Evolutionary conservation across 2,113 vertebrate species (phyloP), one percentile per base, ranked within the genome.

Genomic region (Rhombomys opimus): DNA sequence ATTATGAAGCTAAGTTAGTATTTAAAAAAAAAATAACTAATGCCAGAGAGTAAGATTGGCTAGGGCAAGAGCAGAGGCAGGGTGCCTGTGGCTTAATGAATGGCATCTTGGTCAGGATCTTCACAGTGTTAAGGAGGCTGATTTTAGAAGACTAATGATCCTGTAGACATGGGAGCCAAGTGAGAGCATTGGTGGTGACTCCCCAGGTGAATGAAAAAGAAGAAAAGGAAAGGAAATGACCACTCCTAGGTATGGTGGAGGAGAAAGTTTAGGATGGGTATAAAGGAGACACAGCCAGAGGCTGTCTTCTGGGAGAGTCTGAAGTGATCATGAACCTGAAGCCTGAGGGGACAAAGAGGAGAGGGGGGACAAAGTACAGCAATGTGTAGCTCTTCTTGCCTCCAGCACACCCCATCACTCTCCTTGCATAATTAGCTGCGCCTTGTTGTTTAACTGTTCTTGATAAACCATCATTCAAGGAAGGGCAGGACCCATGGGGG

Each of bases 401-500:
- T 92, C 35, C 25, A 1, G 50, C 3, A 50, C 41, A 84, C 0
- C 2, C 2, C 9, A 12, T 65, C 15, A 41, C 2, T 17, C 14
- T 30, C 80, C 88, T 30, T 35, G 75, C 67, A 59, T 52, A 63
- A 82, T 65, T 25, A 80, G 75, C 73, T 18, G 15, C 27, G 63
- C n/a, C 87, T 75, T 80, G 32, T n/a, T 65, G 17, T 76, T 87
- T n/a, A 96, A 50, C 30, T 59, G 38, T 89, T 72, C 87, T 70
- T 91, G 73, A n/a, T 65, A 61, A 90, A 57, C 70, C 18, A 30
- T 57, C 75, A 70, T 25, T 20, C 10, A 27, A 52, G 13, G 8
- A 22, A 41, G 72, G 14, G 30, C 22, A 78, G 52, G 91, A 35
- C 38, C 57, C 20, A 12, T 15, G 35, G 14, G 22, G 2, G n/a